Percentiles rank a stretch among this genome's conserved stretches.
These are phyloP conservation scores for Montipora efflorescens DNA, from an alignment of 64 coral and sea anemone species.

Conservation along the genomic window DNA sequence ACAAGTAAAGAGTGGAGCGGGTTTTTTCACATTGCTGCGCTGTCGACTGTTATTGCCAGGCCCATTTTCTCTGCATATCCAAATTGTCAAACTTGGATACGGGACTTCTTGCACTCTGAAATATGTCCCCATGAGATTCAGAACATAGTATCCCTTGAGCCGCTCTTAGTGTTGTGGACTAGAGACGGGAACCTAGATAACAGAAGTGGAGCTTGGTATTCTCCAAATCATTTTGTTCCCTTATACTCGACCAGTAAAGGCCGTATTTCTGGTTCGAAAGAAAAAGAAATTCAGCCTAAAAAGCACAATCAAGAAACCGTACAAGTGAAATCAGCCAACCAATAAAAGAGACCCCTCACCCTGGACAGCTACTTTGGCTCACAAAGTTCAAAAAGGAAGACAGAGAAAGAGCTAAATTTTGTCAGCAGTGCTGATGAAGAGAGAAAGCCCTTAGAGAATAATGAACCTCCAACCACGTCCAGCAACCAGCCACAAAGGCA, in stretches of 20 bases:
- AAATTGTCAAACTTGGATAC: too few relatives aligned
- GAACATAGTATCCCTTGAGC: too few relatives aligned
- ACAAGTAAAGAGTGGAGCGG: too few relatives aligned
- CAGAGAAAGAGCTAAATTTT: background rate
- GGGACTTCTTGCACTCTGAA: too few relatives aligned
- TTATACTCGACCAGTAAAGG: background rate
- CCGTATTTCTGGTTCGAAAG: background rate
- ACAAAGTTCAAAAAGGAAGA: conserved; percentile 10
- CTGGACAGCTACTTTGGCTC: conserved; percentile 4
- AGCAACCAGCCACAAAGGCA: background rate
- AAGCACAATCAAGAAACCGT: too few relatives aligned
- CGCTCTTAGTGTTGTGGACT: too few relatives aligned
- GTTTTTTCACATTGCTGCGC: too few relatives aligned
- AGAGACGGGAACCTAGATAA: too few relatives aligned
- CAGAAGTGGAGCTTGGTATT: too few relatives aligned
- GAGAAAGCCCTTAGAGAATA: background rate
- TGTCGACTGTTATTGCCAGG: too few relatives aligned
- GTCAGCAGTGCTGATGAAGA: conserved; percentile 5
- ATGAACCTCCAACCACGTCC: background rate
- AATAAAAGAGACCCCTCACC: background rate
- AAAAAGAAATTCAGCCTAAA: background rate
- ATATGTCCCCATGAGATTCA: too few relatives aligned
- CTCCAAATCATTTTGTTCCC: background rate
- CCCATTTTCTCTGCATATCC: too few relatives aligned
- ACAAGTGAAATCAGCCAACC: background rate